These are phyloP conservation scores for Morinoia aosen DNA, from an alignment of 2,888 invertebrate genomes.

Conservation along the genomic window DNA sequence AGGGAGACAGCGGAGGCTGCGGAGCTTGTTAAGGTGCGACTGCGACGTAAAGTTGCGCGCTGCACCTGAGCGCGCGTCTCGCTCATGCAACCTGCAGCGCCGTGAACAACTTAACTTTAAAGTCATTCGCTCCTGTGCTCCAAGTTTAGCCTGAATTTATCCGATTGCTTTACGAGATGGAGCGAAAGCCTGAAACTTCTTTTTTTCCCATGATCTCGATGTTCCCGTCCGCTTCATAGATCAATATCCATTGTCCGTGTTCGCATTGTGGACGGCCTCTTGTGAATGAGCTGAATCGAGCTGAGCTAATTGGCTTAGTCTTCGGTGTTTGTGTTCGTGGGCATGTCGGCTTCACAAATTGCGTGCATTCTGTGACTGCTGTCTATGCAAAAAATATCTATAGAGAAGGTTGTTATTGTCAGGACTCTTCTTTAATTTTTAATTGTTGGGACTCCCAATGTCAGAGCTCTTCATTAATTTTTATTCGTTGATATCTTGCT, in stretches of 20 bases:
- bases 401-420: neutral
- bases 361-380: neutral
- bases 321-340: neutral
- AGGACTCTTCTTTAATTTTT: too few relatives aligned
- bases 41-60: neutral
- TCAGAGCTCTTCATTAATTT: too few relatives aligned
- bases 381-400: neutral
- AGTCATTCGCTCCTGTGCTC: neutral
- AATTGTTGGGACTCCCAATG: too few relatives aligned
- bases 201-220: neutral
- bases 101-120: conserved; percentile 4
- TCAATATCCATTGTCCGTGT: neutral
- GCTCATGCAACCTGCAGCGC: neutral
- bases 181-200: neutral
- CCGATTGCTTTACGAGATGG: neutral
- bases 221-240: neutral
- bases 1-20: neutral
- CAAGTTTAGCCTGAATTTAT: neutral
- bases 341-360: neutral
- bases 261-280: neutral
- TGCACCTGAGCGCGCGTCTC: neutral
- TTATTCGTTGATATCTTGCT: too few relatives aligned
- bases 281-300: neutral
- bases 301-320: neutral
- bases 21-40: neutral